phyloP scores from a whole-genome alignment of 2,888 invertebrate species.

The Drosophila anomalata region DNA sequence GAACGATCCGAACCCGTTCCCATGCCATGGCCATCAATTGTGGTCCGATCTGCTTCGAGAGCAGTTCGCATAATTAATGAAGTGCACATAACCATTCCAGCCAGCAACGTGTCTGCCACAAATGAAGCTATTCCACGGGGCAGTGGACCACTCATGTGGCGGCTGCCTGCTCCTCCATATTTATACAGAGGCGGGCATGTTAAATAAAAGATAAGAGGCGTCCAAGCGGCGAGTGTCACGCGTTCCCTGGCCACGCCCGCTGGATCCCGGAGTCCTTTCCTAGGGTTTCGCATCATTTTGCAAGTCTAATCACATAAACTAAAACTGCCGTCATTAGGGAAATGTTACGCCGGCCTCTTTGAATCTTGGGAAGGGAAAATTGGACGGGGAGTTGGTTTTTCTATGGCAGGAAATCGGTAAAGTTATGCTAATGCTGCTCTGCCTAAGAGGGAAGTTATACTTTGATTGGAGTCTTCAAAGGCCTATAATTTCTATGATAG shows the following conservation, averaged over 20 bases:
- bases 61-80: constrained; percentile 75
- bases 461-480: too few relatives aligned
- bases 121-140: constrained; percentile 72
- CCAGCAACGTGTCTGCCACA: constrained; percentile 48
- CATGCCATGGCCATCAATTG: constrained; percentile 62
- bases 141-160: constrained; percentile 33
- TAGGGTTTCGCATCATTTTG: constrained; percentile 53
- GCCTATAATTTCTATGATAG: too few relatives aligned
- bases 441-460: not conserved
- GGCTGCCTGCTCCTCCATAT: constrained; percentile 69
- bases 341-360: constrained; percentile 37
- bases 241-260: constrained; percentile 24
- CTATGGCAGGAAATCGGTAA: constrained; percentile 5
- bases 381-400: not conserved
- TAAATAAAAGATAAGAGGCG: constrained; percentile 77
- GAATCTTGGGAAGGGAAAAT: constrained; percentile 22
- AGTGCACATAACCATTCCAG: constrained; percentile 59
- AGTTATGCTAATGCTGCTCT: constrained; percentile 28
- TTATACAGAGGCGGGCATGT: constrained; percentile 77
- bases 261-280: constrained; percentile 11
- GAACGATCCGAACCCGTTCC: constrained; percentile 30
- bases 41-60: constrained; percentile 53
- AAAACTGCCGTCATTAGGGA: constrained; percentile 48
- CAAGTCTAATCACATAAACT: constrained; percentile 70
- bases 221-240: constrained; percentile 69